These are phyloP conservation scores for Xestoiulus laeticollis DNA, from an alignment of 2,888 invertebrate genomes.

Conservation along the genomic window DNA sequence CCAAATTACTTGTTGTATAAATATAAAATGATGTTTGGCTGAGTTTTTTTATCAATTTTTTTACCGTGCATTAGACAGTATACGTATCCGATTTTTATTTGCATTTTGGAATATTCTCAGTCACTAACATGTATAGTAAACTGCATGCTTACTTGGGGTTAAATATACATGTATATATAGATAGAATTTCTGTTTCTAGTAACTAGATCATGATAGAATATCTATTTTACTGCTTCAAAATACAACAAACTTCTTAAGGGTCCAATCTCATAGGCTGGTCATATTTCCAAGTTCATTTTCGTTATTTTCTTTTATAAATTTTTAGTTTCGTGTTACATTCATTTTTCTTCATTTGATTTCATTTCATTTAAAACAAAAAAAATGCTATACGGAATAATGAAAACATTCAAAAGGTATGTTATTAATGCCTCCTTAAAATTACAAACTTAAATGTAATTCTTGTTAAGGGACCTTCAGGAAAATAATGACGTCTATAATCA, in stretches of 20 bases:
- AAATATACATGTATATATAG: no score
- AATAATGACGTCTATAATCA: no score
- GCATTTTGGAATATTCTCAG: not conserved
- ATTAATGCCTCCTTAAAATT: no score
- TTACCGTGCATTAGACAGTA: no score
- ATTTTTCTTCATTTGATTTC: not conserved
- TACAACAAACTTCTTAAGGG: constrained; percentile 16
- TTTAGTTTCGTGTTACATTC: not conserved
- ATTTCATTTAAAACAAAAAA: not conserved
- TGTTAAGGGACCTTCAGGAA: no score
- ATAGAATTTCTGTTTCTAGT: not conserved
- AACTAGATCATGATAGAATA: not conserved
- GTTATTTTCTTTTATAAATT: not conserved
- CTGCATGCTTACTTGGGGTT: not conserved
- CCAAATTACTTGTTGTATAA: no score
- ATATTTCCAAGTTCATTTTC: not conserved
- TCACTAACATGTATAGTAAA: no score
- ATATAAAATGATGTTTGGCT: no score
- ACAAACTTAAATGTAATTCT: no score
- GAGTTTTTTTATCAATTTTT: no score
- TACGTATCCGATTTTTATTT: not conserved
- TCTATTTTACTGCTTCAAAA: not conserved
- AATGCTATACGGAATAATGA: not conserved
- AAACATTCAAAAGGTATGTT: no score
- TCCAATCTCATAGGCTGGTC: not conserved